phyloP scores from a whole-genome alignment of 2,888 invertebrate genomes.

The Dicycla oo region DNA sequence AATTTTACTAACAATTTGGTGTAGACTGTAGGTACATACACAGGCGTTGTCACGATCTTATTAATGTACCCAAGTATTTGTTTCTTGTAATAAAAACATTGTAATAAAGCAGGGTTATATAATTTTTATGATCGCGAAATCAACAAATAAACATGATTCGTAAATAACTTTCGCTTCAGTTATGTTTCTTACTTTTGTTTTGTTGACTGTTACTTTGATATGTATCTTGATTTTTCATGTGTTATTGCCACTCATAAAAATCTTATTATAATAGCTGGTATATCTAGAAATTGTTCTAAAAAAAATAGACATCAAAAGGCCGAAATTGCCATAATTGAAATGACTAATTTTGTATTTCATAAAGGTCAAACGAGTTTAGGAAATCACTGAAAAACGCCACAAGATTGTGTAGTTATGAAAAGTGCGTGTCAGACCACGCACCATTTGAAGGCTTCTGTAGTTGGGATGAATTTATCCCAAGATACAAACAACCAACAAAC shows the following conservation, averaged over 20 bases:
- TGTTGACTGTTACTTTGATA: slow-evolving; percentile 56
- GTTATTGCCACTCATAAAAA: slow-evolving; percentile 57
- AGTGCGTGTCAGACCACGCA: too few relatives aligned
- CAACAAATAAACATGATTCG: slow-evolving; percentile 52
- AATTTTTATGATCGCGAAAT: slow-evolving; percentile 59
- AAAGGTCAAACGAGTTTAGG: not conserved
- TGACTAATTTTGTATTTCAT: not conserved
- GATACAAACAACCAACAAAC: too few relatives aligned
- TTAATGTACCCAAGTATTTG: slow-evolving; percentile 41
- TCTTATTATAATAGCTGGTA: slow-evolving; percentile 4
- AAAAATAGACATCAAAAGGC: not conserved
- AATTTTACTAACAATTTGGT: slow-evolving; percentile 14
- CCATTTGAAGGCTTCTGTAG: too few relatives aligned
- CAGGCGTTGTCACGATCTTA: slow-evolving; percentile 37
- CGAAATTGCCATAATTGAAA: not conserved
- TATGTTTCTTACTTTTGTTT: slow-evolving; percentile 50
- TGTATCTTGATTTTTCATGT: slow-evolving; percentile 58
- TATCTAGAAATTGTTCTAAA: not conserved
- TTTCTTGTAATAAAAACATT: slow-evolving; percentile 58
- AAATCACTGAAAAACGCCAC: not conserved
- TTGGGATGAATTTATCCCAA: too few relatives aligned
- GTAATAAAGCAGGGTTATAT: slow-evolving; percentile 59
- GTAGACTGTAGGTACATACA: not conserved
- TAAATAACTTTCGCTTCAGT: slow-evolving; percentile 56
- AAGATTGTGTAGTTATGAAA: not conserved